These are phyloP conservation scores for Vulpes vulpes DNA, from an alignment of 2,113 vertebrate genomes.

Conservation along the genomic window DNA sequence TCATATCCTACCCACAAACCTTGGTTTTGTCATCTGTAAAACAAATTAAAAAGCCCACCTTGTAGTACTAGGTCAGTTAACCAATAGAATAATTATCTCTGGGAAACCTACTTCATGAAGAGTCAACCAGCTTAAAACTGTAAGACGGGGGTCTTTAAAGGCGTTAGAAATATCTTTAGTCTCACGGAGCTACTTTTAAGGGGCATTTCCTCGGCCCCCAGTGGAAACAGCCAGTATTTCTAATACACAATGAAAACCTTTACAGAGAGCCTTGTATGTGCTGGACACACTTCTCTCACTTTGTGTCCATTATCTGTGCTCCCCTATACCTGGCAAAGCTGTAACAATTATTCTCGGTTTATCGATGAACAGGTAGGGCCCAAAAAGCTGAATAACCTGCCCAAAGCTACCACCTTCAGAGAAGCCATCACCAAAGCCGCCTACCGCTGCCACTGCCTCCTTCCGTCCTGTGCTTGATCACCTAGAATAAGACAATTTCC, in stretches of 20 bases:
- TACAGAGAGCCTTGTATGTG: neutral
- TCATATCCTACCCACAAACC: neutral
- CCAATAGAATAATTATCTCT: neutral
- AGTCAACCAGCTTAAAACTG: neutral
- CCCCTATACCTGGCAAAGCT: neutral
- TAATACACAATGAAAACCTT: neutral
- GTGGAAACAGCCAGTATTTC: neutral
- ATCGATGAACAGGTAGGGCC: neutral
- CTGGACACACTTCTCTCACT: neutral
- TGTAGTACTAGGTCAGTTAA: neutral
- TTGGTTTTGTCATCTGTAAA: neutral
- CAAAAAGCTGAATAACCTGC: neutral
- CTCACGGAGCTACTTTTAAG: neutral
- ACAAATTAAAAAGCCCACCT: neutral
- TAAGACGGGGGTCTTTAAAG: neutral
- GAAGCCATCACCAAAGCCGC: neutral
- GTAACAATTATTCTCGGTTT: neutral
- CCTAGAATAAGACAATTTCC: constrained; percentile 50
- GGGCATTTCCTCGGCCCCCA: neutral
- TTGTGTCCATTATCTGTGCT: neutral
- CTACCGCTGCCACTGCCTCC: neutral
- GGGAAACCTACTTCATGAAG: neutral
- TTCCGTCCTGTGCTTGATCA: neutral
- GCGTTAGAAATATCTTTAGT: neutral
- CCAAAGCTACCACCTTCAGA: neutral